A percentile compares a stretch with the other conserved stretches of the same genome.
phyloP scores from a whole-genome alignment of 1,140 invertebrate species.

The Maniola jurtina region DNA sequence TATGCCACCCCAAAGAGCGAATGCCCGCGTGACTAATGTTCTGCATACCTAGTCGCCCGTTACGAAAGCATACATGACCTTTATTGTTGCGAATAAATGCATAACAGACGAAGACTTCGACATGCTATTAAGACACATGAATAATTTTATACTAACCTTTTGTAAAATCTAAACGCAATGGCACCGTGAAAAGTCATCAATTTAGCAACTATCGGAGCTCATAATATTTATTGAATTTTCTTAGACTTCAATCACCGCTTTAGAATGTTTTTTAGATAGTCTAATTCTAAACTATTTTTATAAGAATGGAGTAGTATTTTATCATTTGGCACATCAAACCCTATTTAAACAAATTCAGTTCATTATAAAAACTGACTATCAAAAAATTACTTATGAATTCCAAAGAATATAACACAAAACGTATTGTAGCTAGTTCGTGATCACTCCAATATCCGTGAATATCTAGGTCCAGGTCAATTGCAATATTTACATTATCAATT shows the following conservation, averaged over 20 bases:
- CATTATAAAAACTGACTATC: background rate
- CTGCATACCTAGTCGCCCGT: conserved; percentile 12
- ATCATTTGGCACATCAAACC: background rate
- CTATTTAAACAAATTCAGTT: background rate
- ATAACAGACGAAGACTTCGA: background rate
- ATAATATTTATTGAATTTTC: background rate
- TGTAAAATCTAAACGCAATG: background rate
- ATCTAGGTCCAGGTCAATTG: conserved; percentile 48
- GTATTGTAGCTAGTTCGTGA: conserved; percentile 21
- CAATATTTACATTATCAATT: conserved; percentile 72
- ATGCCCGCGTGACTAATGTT: conserved; percentile 54
- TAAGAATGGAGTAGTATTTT: background rate
- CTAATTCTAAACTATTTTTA: no score
- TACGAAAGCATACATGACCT: conserved; percentile 21
- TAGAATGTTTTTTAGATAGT: no score
- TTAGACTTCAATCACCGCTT: background rate
- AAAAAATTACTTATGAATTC: background rate
- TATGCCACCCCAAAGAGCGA: conserved; percentile 37
- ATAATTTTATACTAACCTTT: conserved; percentile 5
- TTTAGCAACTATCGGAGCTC: background rate
- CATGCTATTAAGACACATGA: conserved; percentile 6
- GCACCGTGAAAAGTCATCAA: background rate
- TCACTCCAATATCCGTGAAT: conserved; percentile 24
- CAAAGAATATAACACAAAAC: conserved; percentile 4
- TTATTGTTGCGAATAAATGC: conserved; percentile 1